Percentiles rank a stretch among this genome's conserved stretches.
phyloP scores from a whole-genome alignment of 2,113 vertebrate species.

The Oxyruncus cristatus region DNA sequence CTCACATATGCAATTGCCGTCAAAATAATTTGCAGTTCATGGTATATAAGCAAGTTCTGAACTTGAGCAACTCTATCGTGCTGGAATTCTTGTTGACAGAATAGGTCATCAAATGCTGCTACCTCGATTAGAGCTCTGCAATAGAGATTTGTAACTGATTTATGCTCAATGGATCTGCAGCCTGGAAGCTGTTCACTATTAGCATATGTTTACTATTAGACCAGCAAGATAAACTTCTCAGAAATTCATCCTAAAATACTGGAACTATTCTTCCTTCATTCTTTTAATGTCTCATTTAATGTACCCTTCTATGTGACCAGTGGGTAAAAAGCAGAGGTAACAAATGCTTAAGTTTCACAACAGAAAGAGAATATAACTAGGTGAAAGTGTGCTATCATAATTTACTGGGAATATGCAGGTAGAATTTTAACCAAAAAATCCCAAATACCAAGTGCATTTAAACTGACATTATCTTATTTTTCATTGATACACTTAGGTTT shows the following conservation, averaged over 20 bases:
- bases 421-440: neutral
- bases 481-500: neutral
- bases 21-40: neutral
- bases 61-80: neutral
- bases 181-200: neutral
- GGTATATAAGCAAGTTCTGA: neutral
- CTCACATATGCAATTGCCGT: neutral
- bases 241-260: neutral
- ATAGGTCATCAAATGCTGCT: neutral
- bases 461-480: neutral
- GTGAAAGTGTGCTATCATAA: neutral
- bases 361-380: neutral
- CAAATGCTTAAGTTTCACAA: neutral
- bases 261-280: neutral
- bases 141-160: neutral
- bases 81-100: neutral
- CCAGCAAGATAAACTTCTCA: neutral
- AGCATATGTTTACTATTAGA: neutral
- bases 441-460: neutral
- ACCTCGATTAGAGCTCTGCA: neutral
- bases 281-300: neutral
- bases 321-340: neutral
- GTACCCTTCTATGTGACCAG: neutral
- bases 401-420: neutral
- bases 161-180: neutral